Evolutionary conservation across 2,113 vertebrate species (phyloP).

Genomic region (Phylloscopus trochilus): DNA sequence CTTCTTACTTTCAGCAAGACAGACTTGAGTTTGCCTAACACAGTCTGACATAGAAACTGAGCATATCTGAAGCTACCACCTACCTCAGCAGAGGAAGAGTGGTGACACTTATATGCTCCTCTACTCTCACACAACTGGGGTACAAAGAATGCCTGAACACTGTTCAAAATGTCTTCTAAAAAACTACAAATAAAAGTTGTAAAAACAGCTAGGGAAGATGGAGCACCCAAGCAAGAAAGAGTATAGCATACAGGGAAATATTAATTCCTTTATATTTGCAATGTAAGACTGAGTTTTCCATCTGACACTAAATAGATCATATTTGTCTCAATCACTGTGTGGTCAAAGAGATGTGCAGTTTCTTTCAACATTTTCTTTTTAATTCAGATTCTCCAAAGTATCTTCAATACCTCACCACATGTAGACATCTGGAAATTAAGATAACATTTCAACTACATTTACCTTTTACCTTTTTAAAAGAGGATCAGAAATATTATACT

Average conservation of each 20-base stretch:
- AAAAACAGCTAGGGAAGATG: neutral
- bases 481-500: conserved; percentile 55
- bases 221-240: neutral
- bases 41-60: neutral
- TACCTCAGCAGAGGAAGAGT: neutral
- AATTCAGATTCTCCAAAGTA: neutral
- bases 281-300: neutral
- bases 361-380: neutral
- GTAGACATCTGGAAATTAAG: neutral
- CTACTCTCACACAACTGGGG: neutral
- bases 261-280: neutral
- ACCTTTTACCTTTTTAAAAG: neutral
- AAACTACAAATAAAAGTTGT: neutral
- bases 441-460: neutral
- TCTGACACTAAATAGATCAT: neutral
- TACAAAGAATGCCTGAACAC: neutral
- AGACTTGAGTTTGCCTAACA: neutral
- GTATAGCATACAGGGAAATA: neutral
- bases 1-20: neutral
- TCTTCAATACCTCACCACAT: neutral
- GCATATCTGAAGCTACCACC: neutral
- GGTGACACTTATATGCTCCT: neutral
- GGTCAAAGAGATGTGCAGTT: neutral
- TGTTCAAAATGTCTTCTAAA: neutral
- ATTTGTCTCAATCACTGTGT: neutral